A percentile compares a stretch with the other conserved stretches of the same genome.
phyloP scores from a whole-genome alignment of 2,888 invertebrate genomes.

The Hemicrepidius hirtus region DNA sequence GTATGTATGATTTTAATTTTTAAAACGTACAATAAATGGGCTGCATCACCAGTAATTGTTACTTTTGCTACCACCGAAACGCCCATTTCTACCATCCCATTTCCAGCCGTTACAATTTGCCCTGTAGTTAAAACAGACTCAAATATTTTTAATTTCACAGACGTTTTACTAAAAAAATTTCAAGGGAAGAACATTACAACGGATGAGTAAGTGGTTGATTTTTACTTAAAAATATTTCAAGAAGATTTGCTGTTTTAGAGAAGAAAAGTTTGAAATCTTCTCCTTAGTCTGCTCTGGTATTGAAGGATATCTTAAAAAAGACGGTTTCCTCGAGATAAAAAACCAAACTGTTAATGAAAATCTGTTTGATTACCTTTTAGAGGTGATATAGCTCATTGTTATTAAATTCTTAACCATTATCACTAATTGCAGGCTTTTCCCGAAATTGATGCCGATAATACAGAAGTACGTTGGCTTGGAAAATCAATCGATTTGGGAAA shows the following conservation, averaged over 20 bases:
- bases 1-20: slow-evolving; percentile 16
- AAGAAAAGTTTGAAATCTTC: too few relatives aligned
- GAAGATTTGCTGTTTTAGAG: background rate
- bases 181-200: background rate
- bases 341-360: too few relatives aligned
- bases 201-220: background rate
- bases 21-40: slow-evolving; percentile 83
- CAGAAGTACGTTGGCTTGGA: too few relatives aligned
- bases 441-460: too few relatives aligned
- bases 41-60: slow-evolving; percentile 84
- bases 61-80: slow-evolving; percentile 85
- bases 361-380: too few relatives aligned
- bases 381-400: too few relatives aligned
- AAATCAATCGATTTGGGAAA: too few relatives aligned
- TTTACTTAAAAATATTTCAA: background rate
- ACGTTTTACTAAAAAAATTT: background rate
- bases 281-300: too few relatives aligned
- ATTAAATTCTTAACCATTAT: too few relatives aligned
- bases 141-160: slow-evolving; percentile 76
- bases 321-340: too few relatives aligned
- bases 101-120: slow-evolving; percentile 70
- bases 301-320: too few relatives aligned
- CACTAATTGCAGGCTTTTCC: too few relatives aligned
- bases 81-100: slow-evolving; percentile 78
- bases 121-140: slow-evolving; percentile 78